Percentiles rank a stretch among this genome's conserved stretches.
phyloP scores from a whole-genome alignment of 1,140 invertebrate species.

The Chrysopa pallens region DNA sequence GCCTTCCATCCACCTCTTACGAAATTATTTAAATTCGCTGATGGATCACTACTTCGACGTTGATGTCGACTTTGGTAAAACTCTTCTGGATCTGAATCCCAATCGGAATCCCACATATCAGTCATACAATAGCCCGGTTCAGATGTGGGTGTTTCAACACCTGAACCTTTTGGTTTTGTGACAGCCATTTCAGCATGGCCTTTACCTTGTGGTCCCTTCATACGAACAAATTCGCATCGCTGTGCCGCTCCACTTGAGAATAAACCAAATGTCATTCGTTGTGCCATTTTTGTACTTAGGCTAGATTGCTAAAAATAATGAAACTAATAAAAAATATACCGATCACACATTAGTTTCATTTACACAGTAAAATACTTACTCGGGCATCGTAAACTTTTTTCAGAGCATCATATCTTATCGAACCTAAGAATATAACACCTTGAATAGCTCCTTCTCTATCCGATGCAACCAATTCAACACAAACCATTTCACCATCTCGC shows the following conservation, averaged over 20 bases:
- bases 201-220: conserved; percentile 93
- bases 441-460: conserved; percentile 69
- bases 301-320: conserved; percentile 58
- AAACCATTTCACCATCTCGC: conserved; percentile 95
- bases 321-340: conserved; percentile 1
- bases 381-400: conserved; percentile 93
- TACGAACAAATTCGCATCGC: conserved; percentile 90
- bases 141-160: conserved; percentile 87
- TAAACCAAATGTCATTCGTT: conserved; percentile 87
- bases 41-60: conserved; percentile 82
- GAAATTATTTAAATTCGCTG: conserved; percentile 80
- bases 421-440: conserved; percentile 90
- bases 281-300: conserved; percentile 83
- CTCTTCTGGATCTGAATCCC: conserved; percentile 72
- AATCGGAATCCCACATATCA: conserved; percentile 72
- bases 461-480: conserved; percentile 86
- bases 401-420: conserved; percentile 90
- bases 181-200: conserved; percentile 98
- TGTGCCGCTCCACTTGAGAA: conserved; percentile 62
- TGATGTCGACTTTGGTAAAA: conserved; percentile 58
- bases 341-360: background rate
- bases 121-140: conserved; percentile 72
- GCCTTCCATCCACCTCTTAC: conserved; percentile 65
- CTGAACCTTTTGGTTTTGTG: conserved; percentile 73
- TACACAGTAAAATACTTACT: conserved; percentile 35